Evolutionary conservation across 2,113 vertebrate species (phyloP), one percentile per base, ranked within the genome.

Genomic region (Calidris pygmaea): DNA sequence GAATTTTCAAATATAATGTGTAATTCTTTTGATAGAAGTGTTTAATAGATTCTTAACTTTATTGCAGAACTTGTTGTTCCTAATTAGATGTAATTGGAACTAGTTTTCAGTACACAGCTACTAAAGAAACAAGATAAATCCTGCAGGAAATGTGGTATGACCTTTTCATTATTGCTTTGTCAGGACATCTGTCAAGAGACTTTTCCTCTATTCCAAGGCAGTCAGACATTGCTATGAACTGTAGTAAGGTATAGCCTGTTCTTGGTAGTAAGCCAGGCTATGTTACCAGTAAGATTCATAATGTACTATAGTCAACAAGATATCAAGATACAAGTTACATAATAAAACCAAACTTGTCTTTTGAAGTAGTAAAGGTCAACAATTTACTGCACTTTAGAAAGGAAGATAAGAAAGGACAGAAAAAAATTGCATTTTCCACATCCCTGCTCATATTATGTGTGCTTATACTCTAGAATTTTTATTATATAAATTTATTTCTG

Each of bases 81-180:
- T 97, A 97, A 97, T 97, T 90, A 96, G 68, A 56, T 90, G 45
- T 84, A 96, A 97, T 75, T 92, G 43, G 67, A 92, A 93, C 90
- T 95, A 89, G 96, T 77, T 97, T 97, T 77, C 14, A 14, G 72
- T 81, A 88, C 37, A 90, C 30, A 96, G 56, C 7, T 82, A 39
- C 74, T 91, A 84, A 94, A 86, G 91, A 77, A 97, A 66, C 14
- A 96, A 96, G 96, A 97, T 27, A 94, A 97, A 97, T 85, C 72
- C 65, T 89, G 68, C 60, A 85, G 93, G 79, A 97, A 95, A 91
- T 62, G 77, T 62, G 41, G 22, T 50, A 63, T 90, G 93, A 95
- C 90, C 95, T 98, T 98, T 97, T 73, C 87, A 72, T 95, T 96
- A 97, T 43, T 94, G 84, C 91, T 96, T 96, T 97, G 95, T 97